Evolutionary conservation across 2,888 invertebrate species (phyloP).

Genomic region (Polyploca ridens): DNA sequence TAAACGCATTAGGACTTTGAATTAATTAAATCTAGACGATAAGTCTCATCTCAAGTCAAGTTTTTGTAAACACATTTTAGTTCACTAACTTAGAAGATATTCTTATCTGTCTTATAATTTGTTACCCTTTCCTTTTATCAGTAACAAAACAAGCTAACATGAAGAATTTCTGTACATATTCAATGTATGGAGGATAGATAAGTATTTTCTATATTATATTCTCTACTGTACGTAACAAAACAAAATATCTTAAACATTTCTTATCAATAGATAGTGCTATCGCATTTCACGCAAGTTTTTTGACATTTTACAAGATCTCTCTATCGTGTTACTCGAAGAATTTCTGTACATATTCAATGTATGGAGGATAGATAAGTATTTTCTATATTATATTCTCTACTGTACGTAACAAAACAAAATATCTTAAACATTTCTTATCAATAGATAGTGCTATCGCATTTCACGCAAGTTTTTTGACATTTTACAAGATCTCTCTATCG

Average conservation of each 20-base stretch:
- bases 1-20: too few species aligned
- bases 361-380: neutral
- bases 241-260: neutral
- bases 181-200: neutral
- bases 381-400: neutral
- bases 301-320: neutral
- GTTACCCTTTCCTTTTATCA: too few species aligned
- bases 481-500: neutral
- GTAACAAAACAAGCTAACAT: too few species aligned
- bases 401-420: neutral
- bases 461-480: neutral
- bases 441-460: conserved; percentile 4
- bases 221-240: neutral
- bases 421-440: neutral
- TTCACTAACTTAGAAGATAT: too few species aligned
- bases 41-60: too few species aligned
- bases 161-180: too few species aligned
- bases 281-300: neutral
- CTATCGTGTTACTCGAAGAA: neutral
- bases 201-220: neutral
- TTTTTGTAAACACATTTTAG: too few species aligned
- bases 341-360: too few species aligned
- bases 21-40: too few species aligned
- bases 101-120: too few species aligned
- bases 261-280: conserved; percentile 5